Percentiles rank a stretch among this genome's conserved stretches.
Conservation (phyloP, 2,797 vertebrate genomes). For the Melopsittacus undulatus region DNA sequence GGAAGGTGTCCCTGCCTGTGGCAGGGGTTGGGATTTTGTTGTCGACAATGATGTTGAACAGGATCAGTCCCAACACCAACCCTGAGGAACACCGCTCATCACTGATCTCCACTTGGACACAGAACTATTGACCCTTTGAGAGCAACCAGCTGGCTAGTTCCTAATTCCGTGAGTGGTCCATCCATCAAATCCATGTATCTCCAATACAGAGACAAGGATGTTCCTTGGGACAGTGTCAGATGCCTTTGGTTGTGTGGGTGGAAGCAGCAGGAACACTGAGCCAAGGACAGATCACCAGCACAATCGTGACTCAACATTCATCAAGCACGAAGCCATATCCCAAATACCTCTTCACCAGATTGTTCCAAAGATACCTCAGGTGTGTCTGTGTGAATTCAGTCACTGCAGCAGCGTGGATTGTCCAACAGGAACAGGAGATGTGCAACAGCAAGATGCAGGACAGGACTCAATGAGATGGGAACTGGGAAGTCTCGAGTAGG, state of each 20-base stretch:
- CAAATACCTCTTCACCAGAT: not conserved
- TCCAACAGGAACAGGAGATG: not conserved
- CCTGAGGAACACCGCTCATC: not conserved
- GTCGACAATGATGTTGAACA: not conserved
- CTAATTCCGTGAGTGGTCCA: not conserved
- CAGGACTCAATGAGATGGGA: not conserved
- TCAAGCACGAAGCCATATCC: not conserved
- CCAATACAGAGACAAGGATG: not conserved
- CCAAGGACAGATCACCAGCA: not conserved
- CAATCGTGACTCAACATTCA: not conserved
- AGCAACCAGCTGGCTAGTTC: not conserved
- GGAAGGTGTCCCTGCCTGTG: not conserved
- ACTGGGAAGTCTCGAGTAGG: not conserved
- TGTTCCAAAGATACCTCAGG: not conserved
- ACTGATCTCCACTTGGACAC: not conserved
- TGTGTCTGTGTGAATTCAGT: not conserved
- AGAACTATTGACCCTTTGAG: not conserved
- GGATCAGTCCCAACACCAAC: not conserved
- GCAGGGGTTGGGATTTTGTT: not conserved
- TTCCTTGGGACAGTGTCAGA: not conserved
- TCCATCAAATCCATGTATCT: not conserved
- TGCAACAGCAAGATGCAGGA: not conserved
- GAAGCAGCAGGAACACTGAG: not conserved
- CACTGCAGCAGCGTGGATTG: fast-evolving
- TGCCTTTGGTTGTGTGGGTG: not conserved